Base-by-base conservation (phyloP, 2,113 vertebrate genomes). In the Istiophorus platypterus region DNA sequence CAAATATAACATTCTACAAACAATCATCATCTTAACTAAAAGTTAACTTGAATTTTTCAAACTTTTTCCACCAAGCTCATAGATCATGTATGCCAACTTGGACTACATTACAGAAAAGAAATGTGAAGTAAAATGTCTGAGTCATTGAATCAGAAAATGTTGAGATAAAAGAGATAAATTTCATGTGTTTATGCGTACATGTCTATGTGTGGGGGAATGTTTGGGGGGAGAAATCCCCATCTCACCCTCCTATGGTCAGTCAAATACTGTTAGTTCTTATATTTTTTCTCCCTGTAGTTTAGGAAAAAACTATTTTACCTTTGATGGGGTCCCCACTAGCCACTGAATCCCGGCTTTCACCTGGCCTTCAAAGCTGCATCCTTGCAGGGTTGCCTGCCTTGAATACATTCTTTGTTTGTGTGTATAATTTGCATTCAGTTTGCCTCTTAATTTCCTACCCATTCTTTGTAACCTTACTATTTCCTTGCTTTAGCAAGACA, bases 341-440 rank as follows among this genome's bases (percentile, higher is more conserved):
- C 18, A 18, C 58, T 62, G 31, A 37, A 6, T 52, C 18, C 5
- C 34, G 27, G 31, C 24, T 67, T 74, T 42, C 3, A 68, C 26
- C 15, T 54, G 71, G 14, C 4, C 18, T 52, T 64, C 29, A 65
- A 72, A 81, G 6, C 51, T 54, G 0, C 24, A 1, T 42, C 73
- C 31, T 24, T 34, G 31, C 39, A 24, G 14, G 22, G 0, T 7
- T 61, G 15, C 22, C 18, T 61, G 42, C 11, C 14, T 4, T 29
- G 9, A 45, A 37, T 3, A 22, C 4, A 45, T 82, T n/a, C 29
- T 20, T 37, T n/a, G 45, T 27, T 59, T 13, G 10, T 37, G 5
- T 12, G 45, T 31, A 67, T 37, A 14, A 61, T 72, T 72, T 80
- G 59, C 31, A 42, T 80, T 39, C n/a, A 52, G 9, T 59, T 77